These are phyloP conservation scores for Atta colombica DNA, from an alignment of 1,140 invertebrate species.

Conservation along the genomic window DNA sequence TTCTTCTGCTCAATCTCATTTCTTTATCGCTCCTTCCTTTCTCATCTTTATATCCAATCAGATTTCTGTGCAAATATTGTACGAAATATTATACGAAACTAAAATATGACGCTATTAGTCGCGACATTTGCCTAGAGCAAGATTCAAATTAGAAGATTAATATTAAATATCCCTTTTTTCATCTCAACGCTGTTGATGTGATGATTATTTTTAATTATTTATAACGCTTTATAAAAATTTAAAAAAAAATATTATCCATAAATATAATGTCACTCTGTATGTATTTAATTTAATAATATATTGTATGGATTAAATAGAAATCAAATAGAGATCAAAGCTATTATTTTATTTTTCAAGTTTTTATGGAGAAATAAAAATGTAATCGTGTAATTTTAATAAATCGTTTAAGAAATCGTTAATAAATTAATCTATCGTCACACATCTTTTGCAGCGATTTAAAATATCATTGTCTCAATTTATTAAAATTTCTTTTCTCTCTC, in stretches of 20 bases:
- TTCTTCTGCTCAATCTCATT: slow-evolving; percentile 31
- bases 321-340: neutral
- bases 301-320: neutral
- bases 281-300: neutral
- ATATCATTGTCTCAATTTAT: neutral
- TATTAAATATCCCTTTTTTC: slow-evolving; percentile 10
- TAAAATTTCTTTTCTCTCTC: slow-evolving; percentile 21
- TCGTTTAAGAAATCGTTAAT: neutral
- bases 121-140: neutral
- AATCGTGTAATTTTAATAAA: neutral
- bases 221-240: neutral
- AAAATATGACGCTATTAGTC: neutral
- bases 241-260: neutral
- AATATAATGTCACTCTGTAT: neutral
- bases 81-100: slow-evolving; percentile 12
- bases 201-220: neutral
- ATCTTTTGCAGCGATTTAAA: neutral
- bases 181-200: neutral
- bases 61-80: slow-evolving; percentile 11
- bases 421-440: neutral
- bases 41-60: slow-evolving; percentile 19
- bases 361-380: neutral
- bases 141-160: neutral
- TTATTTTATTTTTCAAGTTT: neutral
- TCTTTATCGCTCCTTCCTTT: neutral